Base-by-base conservation (phyloP, 2,113 vertebrate genomes). In the Urocolius indicus region DNA sequence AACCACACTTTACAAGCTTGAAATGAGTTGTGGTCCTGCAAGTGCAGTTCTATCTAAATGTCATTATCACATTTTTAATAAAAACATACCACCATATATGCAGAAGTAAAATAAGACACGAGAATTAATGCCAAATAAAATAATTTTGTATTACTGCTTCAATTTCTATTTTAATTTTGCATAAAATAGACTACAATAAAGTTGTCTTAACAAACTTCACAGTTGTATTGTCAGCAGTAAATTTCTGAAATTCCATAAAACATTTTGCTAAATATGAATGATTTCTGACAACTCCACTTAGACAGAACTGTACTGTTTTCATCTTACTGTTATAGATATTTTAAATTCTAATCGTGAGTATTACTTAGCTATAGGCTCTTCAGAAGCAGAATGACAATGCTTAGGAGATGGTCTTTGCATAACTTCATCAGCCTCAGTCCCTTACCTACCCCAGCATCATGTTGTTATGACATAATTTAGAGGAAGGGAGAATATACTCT, bases 21-120 rank as follows among this genome's bases (percentile, higher is more conserved):
- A 38, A 27, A 34, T 20, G 63, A 68, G 65, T 54, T 76, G 65
- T 63, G 90, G 59, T 78, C 77, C 75, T 94, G 88, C 46, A 89
- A 49, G 95, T 4, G 8, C 67, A 79, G 46, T 75, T 92, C 74
- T 89, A 57, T 7, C 68, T 36, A 8, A 34, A 6, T 63, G 74
- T 16, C 29, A 2, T 11, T 54, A 32, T 32, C 2, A 1, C 4
- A 38, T 63, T 2, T 6, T 87, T 84, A 55, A 55, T 2, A 19
- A n/a, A 84, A 92, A 68, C 34, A 43, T 8, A 9, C 46, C 55
- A 19, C 16, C 4, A 2, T 32, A 32, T 65, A 9, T 20, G 22
- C 26, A 45, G 3, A 43, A 55, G 36, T 74, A 18, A 85, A 85
- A 76, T 13, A 68, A 49, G 69, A 41, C 43, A 62, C 75, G 72